Conservation (phyloP, 1,140 invertebrate genomes). For the Limonius californicus region DNA sequence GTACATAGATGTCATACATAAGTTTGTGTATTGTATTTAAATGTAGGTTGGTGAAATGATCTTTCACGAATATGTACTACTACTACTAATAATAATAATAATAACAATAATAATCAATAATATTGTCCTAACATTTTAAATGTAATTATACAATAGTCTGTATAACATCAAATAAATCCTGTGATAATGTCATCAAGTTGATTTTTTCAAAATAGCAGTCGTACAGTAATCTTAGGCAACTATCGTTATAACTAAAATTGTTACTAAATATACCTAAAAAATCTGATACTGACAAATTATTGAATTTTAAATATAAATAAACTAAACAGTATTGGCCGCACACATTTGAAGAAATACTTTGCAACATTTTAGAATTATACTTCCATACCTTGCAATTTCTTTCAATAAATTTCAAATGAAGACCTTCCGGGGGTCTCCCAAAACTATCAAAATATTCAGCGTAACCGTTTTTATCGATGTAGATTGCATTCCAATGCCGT, state of each 20-base stretch:
- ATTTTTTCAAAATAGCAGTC: neutral
- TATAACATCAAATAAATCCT: neutral
- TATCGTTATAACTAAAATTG: neutral
- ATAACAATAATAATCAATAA: no score
- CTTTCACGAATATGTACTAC: no score
- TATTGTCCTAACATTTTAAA: no score
- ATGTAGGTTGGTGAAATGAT: no score
- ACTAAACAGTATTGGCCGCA: conserved; percentile 15
- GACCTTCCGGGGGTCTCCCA: neutral
- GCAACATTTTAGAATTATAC: neutral
- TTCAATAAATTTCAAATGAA: conserved; percentile 13
- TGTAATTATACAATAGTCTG: neutral
- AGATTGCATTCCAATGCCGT: neutral
- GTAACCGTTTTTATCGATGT: conserved; percentile 4
- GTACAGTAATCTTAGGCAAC: neutral
- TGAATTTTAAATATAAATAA: conserved; percentile 10
- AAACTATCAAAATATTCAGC: conserved; percentile 14
- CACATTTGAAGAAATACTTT: neutral
- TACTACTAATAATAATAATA: no score
- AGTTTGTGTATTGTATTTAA: no score
- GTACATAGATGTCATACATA: conserved; percentile 34
- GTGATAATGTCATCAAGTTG: no score
- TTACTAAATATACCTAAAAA: neutral
- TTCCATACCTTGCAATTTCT: neutral
- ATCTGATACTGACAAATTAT: neutral